Percentiles rank a stretch among this genome's conserved stretches.
Evolutionary conservation across 2,888 invertebrate species (phyloP).

Genomic region (Pollenia griseotomentosa): DNA sequence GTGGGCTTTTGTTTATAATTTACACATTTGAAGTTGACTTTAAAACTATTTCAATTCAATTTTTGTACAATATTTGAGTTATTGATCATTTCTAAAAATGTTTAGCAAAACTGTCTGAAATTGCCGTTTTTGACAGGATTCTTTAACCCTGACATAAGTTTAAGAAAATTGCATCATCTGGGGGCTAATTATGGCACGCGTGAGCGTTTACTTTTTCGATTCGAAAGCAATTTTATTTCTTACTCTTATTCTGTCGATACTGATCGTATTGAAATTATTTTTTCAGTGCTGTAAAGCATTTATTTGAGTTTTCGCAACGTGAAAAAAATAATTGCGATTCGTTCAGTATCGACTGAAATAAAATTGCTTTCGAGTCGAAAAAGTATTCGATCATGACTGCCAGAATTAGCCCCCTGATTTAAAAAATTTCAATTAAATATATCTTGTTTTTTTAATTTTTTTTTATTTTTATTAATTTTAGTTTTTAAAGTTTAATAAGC

Average conservation of each 20-base stretch:
- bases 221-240: too few relatives aligned
- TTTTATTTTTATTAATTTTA: conserved; percentile 27
- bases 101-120: background rate
- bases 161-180: conserved; percentile 22
- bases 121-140: conserved; percentile 15
- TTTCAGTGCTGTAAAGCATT: too few relatives aligned
- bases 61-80: background rate
- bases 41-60: background rate
- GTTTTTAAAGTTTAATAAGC: conserved; percentile 8
- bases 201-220: too few relatives aligned
- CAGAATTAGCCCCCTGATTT: background rate
- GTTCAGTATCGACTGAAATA: too few relatives aligned
- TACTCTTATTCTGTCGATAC: too few relatives aligned
- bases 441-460: background rate
- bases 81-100: background rate
- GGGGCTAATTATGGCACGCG: too few relatives aligned
- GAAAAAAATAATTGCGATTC: too few relatives aligned
- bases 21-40: conserved; percentile 9
- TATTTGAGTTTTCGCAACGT: too few relatives aligned
- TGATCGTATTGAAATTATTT: too few relatives aligned
- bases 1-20: conserved; percentile 40
- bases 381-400: too few relatives aligned
- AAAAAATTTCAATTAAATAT: too few relatives aligned
- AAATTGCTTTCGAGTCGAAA: too few relatives aligned
- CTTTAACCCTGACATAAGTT: conserved; percentile 42